A percentile compares a stretch with the other conserved stretches of the same genome.
phyloP scores from a whole-genome alignment of 2,113 vertebrate species.

The Ifrita kowaldi region DNA sequence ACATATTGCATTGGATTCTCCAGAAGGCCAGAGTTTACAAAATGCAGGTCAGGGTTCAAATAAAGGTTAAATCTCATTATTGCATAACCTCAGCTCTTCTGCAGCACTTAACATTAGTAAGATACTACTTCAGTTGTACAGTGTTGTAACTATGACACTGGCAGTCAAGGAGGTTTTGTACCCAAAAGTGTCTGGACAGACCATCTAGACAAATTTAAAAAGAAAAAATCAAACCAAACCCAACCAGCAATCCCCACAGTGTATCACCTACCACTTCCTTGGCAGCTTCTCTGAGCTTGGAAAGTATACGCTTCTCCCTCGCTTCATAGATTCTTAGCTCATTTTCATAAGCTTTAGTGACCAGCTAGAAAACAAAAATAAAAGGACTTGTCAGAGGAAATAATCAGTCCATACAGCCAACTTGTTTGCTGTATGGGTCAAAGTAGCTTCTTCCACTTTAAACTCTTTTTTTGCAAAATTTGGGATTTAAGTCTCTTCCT shows the following conservation, averaged over 20 bases:
- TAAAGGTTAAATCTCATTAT: not conserved
- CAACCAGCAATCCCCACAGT: not conserved
- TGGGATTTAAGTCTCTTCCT: not conserved
- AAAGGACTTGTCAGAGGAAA: not conserved
- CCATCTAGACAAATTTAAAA: not conserved
- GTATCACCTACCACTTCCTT: constrained; percentile 67
- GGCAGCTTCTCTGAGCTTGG: constrained; percentile 67
- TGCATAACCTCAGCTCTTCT: not conserved
- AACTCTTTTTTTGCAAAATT: not conserved
- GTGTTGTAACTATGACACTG: not conserved
- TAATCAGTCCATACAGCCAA: not conserved
- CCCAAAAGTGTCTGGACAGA: not conserved
- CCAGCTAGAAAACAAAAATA: constrained; percentile 61
- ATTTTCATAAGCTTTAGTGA: constrained; percentile 77
- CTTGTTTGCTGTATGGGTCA: not conserved
- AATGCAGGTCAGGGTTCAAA: constrained; percentile 1
- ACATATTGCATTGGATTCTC: not conserved
- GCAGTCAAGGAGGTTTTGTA: not conserved
- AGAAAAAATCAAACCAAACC: not conserved
- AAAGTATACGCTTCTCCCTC: constrained; percentile 68
- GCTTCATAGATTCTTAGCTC: constrained; percentile 79
- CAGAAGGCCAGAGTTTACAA: not conserved
- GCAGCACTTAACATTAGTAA: not conserved
- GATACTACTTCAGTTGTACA: not conserved
- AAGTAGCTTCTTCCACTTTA: not conserved